Conservation (phyloP, 2,797 vertebrate genomes). For the Typhlichthys eigenmanni region DNA sequence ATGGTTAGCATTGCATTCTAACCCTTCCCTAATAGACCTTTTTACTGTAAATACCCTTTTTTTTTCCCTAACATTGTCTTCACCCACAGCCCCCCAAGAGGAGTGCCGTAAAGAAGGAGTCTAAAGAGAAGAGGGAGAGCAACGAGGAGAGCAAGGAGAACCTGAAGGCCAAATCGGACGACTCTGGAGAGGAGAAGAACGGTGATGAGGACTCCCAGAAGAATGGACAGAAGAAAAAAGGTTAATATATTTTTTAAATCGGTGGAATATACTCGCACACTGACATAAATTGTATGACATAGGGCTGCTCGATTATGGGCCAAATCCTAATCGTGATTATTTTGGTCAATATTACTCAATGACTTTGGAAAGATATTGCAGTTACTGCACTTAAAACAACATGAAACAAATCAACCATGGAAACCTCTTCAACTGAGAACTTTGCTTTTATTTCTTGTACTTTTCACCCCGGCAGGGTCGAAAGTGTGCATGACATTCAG, state of each 20-base stretch:
- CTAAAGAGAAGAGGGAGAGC: slow-evolving; percentile 90
- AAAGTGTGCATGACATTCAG: too few species aligned
- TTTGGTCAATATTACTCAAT: too few species aligned
- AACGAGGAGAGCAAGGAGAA: slow-evolving; percentile 93
- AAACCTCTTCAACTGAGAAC: too few species aligned
- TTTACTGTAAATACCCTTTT: not conserved
- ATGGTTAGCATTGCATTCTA: not conserved
- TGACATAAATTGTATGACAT: too few species aligned
- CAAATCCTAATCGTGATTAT: too few species aligned
- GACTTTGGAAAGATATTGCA: too few species aligned
- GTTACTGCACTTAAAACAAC: too few species aligned
- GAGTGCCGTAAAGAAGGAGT: slow-evolving; percentile 83
- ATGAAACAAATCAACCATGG: too few species aligned
- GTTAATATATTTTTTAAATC: slow-evolving; percentile 55
- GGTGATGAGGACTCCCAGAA: slow-evolving; percentile 91
- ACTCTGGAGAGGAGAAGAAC: slow-evolving; percentile 96
- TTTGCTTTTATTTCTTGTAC: too few species aligned
- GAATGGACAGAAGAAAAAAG: slow-evolving; percentile 92
- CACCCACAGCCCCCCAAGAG: slow-evolving; percentile 80
- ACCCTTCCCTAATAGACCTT: not conserved
- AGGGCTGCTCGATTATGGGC: too few species aligned
- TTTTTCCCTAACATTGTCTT: not conserved
- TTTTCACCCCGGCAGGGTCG: too few species aligned
- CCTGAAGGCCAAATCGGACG: slow-evolving; percentile 92
- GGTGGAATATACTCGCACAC: too few species aligned